These are phyloP conservation scores for Spodoptera exigua DNA, from an alignment of 2,888 invertebrate species.

Conservation along the genomic window DNA sequence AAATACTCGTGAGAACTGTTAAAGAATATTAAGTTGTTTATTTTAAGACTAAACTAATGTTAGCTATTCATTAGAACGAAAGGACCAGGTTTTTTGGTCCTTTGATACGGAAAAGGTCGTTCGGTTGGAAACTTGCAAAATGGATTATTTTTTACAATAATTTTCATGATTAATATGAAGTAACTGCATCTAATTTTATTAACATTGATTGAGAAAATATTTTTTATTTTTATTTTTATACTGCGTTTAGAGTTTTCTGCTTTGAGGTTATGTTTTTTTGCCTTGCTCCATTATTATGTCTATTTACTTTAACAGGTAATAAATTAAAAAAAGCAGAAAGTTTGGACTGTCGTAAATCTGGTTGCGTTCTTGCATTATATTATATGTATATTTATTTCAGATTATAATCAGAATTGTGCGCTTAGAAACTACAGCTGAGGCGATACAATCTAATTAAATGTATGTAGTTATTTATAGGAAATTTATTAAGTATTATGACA, in stretches of 20 bases:
- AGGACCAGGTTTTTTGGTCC: too few species aligned
- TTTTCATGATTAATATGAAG: too few species aligned
- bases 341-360: constrained; percentile 9
- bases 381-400: constrained; percentile 14
- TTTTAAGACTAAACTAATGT: constrained; percentile 39
- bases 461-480: background rate
- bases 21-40: constrained; percentile 24
- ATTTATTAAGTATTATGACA: background rate
- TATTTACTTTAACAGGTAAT: too few species aligned
- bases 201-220: too few species aligned
- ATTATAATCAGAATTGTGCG: constrained; percentile 9
- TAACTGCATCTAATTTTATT: too few species aligned
- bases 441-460: background rate
- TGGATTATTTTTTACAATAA: too few species aligned
- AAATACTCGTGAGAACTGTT: constrained; percentile 67
- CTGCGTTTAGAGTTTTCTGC: too few species aligned
- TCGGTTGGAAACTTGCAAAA: too few species aligned
- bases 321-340: constrained; percentile 8
- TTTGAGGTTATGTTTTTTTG: too few species aligned
- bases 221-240: too few species aligned
- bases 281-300: background rate
- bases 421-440: background rate
- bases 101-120: too few species aligned
- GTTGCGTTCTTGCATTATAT: too few species aligned
- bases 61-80: constrained; percentile 6